Evolutionary conservation across 2,888 invertebrate genomes (phyloP).

Genomic region (Pollenia labialis): DNA sequence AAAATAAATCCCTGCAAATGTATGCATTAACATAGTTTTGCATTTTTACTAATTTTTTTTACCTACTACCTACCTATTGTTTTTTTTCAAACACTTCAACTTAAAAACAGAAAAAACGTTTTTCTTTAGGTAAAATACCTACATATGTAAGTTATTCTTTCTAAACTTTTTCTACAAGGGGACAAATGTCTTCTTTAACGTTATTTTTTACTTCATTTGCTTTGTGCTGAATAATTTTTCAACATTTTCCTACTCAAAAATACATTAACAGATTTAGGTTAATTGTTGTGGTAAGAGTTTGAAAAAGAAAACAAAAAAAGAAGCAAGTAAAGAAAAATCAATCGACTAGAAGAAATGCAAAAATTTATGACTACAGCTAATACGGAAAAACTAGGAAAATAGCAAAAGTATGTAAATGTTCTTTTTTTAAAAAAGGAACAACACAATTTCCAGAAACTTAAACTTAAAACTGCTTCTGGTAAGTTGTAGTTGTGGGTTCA

Average conservation of each 20-base stretch:
- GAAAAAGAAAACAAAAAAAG: conserved; percentile 3
- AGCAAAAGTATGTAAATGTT: not conserved
- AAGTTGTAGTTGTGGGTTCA: too few species aligned
- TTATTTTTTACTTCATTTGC: conserved; percentile 4
- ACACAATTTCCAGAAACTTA: not conserved
- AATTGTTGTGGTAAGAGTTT: conserved; percentile 62
- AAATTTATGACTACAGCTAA: not conserved
- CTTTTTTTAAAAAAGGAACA: not conserved
- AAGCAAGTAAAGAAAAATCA: conserved; percentile 45
- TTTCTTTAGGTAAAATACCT: not conserved
- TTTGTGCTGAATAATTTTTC: conserved; percentile 49
- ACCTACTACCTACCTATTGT: not conserved
- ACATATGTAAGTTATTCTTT: conserved; percentile 11
- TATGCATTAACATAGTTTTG: conserved; percentile 68
- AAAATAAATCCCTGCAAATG: not conserved
- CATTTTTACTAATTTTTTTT: conserved; percentile 1
- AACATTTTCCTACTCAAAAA: conserved; percentile 54
- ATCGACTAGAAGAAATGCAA: conserved; percentile 41
- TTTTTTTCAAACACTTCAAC: not conserved
- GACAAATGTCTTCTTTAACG: conserved; percentile 32
- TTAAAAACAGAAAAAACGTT: conserved; percentile 10
- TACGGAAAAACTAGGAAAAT: not conserved
- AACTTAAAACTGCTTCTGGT: too few species aligned
- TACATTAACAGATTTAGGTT: conserved; percentile 68
- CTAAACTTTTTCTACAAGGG: conserved; percentile 1